Base-by-base conservation (phyloP, 2,888 invertebrate species). In the Candidula unifasciata region DNA sequence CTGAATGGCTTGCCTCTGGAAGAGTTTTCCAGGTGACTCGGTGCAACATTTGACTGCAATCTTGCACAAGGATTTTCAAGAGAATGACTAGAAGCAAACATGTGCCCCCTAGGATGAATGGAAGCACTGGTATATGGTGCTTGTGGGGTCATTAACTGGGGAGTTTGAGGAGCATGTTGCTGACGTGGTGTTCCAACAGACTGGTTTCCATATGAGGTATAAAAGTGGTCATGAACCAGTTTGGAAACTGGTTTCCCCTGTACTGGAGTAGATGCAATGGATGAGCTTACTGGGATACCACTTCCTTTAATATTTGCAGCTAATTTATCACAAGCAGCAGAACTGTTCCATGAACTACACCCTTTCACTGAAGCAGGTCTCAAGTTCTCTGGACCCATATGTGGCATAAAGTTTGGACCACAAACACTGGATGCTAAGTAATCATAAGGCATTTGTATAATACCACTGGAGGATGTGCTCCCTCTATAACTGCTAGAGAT, bases 211-310 rank as follows among this genome's bases (percentile, higher is more conserved):
- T 71, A 76, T 16, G 87, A 80, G 0, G 87, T 78, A 24, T 85
- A 80, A 57, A 87, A 88, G n/a, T 77, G 80, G 71, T 84, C 87
- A 79, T 83, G 85, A 18, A 84, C 85, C 74, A 85, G 60, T n/a
- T 83, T 85, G n/a, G 85, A 83, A 35, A 85, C 82, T 57, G 86
- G 82, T 52, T 84, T 79, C 21, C 64, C 18, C n/a, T n/a, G n/a
- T n/a, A n/a, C n/a, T n/a, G n/a, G n/a, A 24, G 60, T 64, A 6
- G 82, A 44, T 27, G 52, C 3, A 27, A 44, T n/a, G 64, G 76
- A 16, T 10, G 82, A 73, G 68, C 76, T 73, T 16, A 68, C 5
- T n/a, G 60, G 3, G 16, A 33, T 68, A 33, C 30, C 69, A 2
- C n/a, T 30, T 5, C 64, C 69, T 30, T 54, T 13, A 8, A n/a